phyloP scores from a whole-genome alignment of 2,113 vertebrate genomes.

The Oryzias celebensis region DNA sequence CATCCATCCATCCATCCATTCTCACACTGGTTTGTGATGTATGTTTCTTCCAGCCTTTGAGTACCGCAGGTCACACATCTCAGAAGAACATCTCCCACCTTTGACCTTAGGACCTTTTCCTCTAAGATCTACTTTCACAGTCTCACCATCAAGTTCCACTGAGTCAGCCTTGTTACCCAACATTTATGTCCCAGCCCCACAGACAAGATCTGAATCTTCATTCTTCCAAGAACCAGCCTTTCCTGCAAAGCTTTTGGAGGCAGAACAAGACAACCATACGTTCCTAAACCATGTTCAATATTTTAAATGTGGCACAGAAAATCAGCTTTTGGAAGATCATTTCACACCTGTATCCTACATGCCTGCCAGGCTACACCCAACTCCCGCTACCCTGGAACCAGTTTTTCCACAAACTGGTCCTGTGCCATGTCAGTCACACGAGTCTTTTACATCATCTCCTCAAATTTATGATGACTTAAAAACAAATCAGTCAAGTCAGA shows the following conservation, averaged over 20 bases:
- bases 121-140: conserved; percentile 48
- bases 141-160: conserved; percentile 46
- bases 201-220: conserved; percentile 28
- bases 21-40: no score
- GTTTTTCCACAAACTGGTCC: conserved; percentile 3
- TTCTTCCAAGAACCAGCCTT: conserved; percentile 30
- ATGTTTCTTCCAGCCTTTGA: conserved; percentile 3
- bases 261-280: conserved; percentile 26
- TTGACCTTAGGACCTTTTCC: conserved; percentile 19
- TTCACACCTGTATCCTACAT: conserved; percentile 17
- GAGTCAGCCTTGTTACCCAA: conserved; percentile 36
- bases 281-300: conserved; percentile 35
- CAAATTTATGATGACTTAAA: neutral
- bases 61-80: neutral
- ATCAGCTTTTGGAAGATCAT: conserved; percentile 20
- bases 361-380: conserved; percentile 13
- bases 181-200: conserved; percentile 25
- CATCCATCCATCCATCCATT: no score
- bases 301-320: conserved; percentile 25
- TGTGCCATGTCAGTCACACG: neutral
- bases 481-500: conserved; percentile 16
- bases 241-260: conserved; percentile 32
- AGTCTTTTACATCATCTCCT: conserved; percentile 1
- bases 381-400: neutral
- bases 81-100: conserved; percentile 8